Conservation (phyloP, 1,140 invertebrate species). For the Brachionus angularis region DNA sequence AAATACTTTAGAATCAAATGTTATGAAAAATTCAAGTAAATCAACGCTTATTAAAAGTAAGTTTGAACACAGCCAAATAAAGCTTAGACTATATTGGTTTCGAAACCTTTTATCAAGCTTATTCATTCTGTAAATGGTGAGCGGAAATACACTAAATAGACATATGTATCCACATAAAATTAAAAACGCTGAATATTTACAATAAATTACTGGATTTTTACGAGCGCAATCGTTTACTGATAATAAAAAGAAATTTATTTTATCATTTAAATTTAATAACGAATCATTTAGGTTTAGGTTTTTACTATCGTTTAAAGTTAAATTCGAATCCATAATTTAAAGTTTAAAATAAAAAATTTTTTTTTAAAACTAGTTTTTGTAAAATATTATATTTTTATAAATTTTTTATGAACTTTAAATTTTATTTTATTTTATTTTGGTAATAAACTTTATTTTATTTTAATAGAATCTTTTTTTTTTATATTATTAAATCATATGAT, state of each 20-base stretch:
- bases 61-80: neutral
- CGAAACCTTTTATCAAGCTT: neutral
- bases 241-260: neutral
- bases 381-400: neutral
- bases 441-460: too few relatives aligned
- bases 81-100: conserved; percentile 23
- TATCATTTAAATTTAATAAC: too few relatives aligned
- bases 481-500: too few relatives aligned
- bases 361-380: neutral
- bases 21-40: neutral
- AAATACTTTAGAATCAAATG: neutral
- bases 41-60: neutral
- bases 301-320: neutral
- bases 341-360: neutral
- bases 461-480: too few relatives aligned
- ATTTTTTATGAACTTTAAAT: neutral
- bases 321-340: neutral
- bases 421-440: too few relatives aligned
- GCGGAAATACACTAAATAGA: neutral
- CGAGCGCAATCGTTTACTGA: neutral
- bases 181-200: conserved; percentile 7
- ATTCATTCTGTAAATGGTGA: neutral
- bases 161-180: neutral
- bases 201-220: neutral
- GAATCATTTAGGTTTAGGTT: too few relatives aligned